Percentiles rank a stretch among this genome's conserved stretches.
phyloP scores from a whole-genome alignment of 2,113 vertebrate genomes.

The Periophthalmodon schlosseri region DNA sequence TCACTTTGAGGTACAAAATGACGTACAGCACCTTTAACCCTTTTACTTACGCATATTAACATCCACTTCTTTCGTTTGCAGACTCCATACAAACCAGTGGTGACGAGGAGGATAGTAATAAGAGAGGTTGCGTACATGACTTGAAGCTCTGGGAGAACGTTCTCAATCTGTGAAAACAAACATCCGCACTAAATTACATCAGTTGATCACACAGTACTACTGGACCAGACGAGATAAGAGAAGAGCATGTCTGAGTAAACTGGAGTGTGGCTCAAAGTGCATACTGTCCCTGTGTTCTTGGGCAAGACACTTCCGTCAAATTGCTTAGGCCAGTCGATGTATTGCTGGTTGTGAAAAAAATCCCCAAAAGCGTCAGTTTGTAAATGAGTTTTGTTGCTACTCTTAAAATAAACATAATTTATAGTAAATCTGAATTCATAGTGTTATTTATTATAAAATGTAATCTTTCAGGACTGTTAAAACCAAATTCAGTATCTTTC shows the following conservation, averaged over 20 bases:
- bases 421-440: too few relatives aligned
- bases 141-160: neutral
- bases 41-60: slow-evolving; percentile 48
- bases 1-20: too few relatives aligned
- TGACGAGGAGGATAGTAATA: slow-evolving; percentile 21
- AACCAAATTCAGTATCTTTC: too few relatives aligned
- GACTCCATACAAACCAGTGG: slow-evolving; percentile 40
- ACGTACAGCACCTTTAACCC: too few relatives aligned
- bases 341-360: too few relatives aligned
- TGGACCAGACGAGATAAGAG: neutral
- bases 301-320: neutral
- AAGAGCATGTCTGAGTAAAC: neutral
- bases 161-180: slow-evolving; percentile 29
- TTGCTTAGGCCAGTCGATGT: neutral
- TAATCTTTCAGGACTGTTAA: too few relatives aligned
- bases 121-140: neutral
- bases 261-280: neutral
- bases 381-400: too few relatives aligned
- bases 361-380: too few relatives aligned
- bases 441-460: too few relatives aligned
- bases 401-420: too few relatives aligned
- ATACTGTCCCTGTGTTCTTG: neutral
- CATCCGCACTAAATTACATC: neutral
- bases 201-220: neutral
- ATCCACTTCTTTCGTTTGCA: slow-evolving; percentile 55